phyloP scores from a whole-genome alignment of 1,140 invertebrate genomes.

The Pogonomyrmex californicus region DNA sequence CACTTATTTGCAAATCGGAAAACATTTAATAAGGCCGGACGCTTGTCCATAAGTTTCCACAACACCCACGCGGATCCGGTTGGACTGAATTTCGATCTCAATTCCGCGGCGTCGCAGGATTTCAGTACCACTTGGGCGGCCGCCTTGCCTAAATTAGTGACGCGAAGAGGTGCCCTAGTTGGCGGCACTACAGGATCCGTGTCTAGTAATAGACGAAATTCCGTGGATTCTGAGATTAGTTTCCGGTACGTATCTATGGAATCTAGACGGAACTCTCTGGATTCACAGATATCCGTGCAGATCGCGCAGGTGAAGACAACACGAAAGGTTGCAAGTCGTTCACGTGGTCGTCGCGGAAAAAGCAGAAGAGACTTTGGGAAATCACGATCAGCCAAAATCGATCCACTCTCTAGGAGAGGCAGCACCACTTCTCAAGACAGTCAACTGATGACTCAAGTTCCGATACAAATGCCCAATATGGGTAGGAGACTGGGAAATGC shows the following conservation, averaged over 20 bases:
- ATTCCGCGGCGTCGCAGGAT: slow-evolving; percentile 92
- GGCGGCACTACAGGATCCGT: slow-evolving; percentile 88
- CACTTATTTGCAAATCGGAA: slow-evolving; percentile 96
- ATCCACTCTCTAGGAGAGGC: slow-evolving; percentile 88
- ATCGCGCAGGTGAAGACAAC: slow-evolving; percentile 93
- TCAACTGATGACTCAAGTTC: slow-evolving; percentile 88
- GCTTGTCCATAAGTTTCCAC: slow-evolving; percentile 95
- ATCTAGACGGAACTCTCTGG: slow-evolving; percentile 93
- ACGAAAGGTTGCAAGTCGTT: slow-evolving; percentile 84
- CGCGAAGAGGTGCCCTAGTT: slow-evolving; percentile 92
- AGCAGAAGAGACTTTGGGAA: slow-evolving; percentile 80
- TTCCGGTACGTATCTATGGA: slow-evolving; percentile 93
- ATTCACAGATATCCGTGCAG: slow-evolving; percentile 94
- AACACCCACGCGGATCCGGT: slow-evolving; percentile 96
- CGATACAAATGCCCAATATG: slow-evolving; percentile 86
- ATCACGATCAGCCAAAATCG: slow-evolving; percentile 83
- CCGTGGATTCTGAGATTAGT: slow-evolving; percentile 93
- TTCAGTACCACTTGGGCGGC: slow-evolving; percentile 95
- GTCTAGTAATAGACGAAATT: slow-evolving; percentile 89
- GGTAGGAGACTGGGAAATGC: slow-evolving; percentile 88
- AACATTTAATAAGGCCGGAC: slow-evolving; percentile 93
- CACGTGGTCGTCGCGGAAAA: slow-evolving; percentile 78
- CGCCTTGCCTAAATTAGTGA: slow-evolving; percentile 94
- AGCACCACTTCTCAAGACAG: slow-evolving; percentile 94
- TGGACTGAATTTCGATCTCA: slow-evolving; percentile 94